Percentiles rank a stretch among this genome's conserved stretches.
These are phyloP conservation scores for Sinosuthora webbiana DNA, from an alignment of 2,113 vertebrate species.

Conservation along the genomic window DNA sequence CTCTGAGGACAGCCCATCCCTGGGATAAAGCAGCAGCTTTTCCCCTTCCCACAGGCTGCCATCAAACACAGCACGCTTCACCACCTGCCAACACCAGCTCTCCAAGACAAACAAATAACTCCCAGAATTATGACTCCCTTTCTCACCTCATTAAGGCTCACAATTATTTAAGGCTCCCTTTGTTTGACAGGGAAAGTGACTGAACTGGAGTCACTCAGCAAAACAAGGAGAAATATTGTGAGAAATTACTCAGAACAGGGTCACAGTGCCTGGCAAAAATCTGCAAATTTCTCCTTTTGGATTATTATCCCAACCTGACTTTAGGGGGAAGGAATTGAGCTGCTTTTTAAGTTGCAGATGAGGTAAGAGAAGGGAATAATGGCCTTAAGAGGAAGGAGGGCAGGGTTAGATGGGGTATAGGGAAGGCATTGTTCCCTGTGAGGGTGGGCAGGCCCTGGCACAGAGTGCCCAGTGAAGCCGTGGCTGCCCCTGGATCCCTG, in stretches of 20 bases:
- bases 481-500: neutral
- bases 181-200: neutral
- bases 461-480: neutral
- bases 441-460: neutral
- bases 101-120: neutral
- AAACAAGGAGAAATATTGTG: neutral
- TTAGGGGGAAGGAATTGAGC: neutral
- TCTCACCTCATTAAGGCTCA: slow-evolving; percentile 10
- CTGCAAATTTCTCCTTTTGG: neutral
- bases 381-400: neutral
- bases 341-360: neutral
- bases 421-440: neutral
- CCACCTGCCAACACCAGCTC: neutral
- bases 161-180: neutral
- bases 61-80: neutral
- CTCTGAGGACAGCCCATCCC: neutral
- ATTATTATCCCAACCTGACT: neutral
- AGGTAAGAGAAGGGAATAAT: neutral
- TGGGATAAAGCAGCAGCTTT: neutral
- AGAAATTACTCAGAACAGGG: neutral
- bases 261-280: neutral
- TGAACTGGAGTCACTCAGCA: neutral
- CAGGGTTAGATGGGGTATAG: rapidly evolving
- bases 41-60: neutral
- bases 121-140: neutral